Evolutionary conservation across 2,888 invertebrate genomes (phyloP).

Genomic region (Anoncus sp.): DNA sequence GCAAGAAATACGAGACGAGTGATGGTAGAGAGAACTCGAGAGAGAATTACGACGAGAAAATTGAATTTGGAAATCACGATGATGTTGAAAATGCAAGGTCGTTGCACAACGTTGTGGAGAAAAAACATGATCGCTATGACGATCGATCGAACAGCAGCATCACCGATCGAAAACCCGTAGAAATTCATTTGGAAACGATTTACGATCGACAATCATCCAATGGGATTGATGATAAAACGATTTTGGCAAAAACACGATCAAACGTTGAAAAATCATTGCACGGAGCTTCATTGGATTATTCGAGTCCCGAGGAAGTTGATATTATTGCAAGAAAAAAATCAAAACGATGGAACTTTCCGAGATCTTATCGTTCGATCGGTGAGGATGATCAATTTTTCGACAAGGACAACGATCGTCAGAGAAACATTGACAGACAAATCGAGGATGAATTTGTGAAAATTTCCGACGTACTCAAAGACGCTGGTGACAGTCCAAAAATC

Average conservation of each 20-base stretch:
- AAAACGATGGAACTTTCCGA: conserved; percentile 10
- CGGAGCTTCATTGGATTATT: not conserved
- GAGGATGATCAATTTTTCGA: conserved; percentile 46
- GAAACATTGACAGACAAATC: conserved; percentile 69
- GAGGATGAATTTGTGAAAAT: conserved; percentile 72
- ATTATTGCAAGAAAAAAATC: not conserved
- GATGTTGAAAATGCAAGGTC: conserved; percentile 3
- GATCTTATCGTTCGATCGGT: conserved; percentile 57
- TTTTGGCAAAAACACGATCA: conserved; percentile 1
- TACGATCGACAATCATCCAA: conserved; percentile 18
- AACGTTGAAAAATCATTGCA: not conserved
- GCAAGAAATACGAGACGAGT: conserved; percentile 22
- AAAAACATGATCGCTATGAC: conserved; percentile 37
- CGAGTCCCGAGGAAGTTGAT: conserved; percentile 6
- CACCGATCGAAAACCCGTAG: conserved; percentile 21
- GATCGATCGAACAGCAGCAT: conserved; percentile 41
- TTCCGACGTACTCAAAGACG: conserved; percentile 68
- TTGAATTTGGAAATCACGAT: conserved; percentile 37
- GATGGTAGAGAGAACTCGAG: conserved; percentile 11
- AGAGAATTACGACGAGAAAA: conserved; percentile 17
- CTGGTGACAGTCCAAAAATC: conserved; percentile 44
- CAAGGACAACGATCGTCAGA: conserved; percentile 45
- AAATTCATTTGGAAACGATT: conserved; percentile 33
- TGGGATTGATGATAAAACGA: conserved; percentile 1
- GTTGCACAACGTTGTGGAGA: conserved; percentile 14